phyloP scores from a whole-genome alignment of 2,797 vertebrate species.

The Gallirallus australis region DNA sequence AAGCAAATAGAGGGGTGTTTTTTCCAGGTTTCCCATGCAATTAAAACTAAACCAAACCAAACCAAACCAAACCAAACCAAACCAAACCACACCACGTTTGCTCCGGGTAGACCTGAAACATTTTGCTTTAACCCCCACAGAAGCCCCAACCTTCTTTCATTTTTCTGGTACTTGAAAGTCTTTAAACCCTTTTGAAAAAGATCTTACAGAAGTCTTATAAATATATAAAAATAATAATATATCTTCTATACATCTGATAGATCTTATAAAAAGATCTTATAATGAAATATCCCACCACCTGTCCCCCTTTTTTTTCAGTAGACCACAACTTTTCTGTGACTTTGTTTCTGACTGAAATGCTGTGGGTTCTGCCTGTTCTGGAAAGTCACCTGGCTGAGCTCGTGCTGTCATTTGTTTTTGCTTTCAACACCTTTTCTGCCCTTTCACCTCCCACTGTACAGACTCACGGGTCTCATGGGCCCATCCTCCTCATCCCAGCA shows the following conservation, averaged over 20 bases:
- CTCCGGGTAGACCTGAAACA: background rate
- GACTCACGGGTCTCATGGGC: background rate
- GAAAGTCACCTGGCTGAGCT: background rate
- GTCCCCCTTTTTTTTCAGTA: background rate
- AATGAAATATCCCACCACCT: background rate
- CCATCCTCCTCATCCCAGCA: background rate
- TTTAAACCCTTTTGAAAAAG: background rate
- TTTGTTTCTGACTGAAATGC: rapidly evolving
- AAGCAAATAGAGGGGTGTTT: background rate
- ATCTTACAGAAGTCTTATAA: too few species aligned
- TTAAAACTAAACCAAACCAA: background rate
- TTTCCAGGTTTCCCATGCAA: constrained; percentile 1
- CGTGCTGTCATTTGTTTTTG: background rate
- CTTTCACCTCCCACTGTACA: background rate
- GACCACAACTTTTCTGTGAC: background rate
- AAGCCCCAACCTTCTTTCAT: background rate
- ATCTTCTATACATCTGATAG: too few species aligned
- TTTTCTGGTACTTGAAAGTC: background rate
- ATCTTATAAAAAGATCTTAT: background rate
- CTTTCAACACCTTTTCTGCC: background rate
- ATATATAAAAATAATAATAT: too few species aligned
- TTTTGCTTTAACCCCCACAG: background rate
- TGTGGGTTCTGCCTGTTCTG: background rate
- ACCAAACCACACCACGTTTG: background rate
- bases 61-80: background rate